A percentile compares a stretch with the other conserved stretches of the same genome.
Evolutionary conservation across 2,113 vertebrate species (phyloP).

Genomic region (Ursus arctos): DNA sequence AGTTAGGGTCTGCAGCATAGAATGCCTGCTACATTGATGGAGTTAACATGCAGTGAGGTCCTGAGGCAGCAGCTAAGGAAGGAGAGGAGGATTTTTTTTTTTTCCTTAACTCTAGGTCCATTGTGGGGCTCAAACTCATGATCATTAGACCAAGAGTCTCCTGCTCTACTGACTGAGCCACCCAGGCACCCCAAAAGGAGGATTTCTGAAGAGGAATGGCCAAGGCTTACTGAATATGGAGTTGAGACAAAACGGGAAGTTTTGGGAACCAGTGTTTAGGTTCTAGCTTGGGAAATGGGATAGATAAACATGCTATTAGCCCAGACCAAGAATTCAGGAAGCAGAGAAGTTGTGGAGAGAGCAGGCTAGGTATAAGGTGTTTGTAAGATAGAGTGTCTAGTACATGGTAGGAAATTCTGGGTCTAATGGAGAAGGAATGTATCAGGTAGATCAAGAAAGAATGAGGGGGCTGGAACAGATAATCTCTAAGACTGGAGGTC

Average conservation of each 20-base stretch:
- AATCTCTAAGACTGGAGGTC: background rate
- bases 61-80: background rate
- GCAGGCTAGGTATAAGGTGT: background rate
- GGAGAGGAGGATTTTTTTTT: background rate
- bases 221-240: background rate
- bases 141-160: background rate
- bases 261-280: background rate
- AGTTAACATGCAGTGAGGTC: background rate
- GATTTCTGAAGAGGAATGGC: background rate
- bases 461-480: background rate
- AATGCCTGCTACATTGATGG: background rate
- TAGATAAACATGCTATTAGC: background rate
- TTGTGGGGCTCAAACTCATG: background rate
- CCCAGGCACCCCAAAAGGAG: background rate
- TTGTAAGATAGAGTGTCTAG: background rate
- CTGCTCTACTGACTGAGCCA: background rate
- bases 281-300: background rate
- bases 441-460: background rate
- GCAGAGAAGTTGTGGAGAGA: background rate
- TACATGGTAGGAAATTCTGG: accelerated
- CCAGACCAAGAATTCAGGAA: background rate
- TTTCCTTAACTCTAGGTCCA: background rate
- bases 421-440: background rate
- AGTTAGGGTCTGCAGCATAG: background rate
- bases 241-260: background rate